Percentiles rank a stretch among this genome's conserved stretches.
Evolutionary conservation across 35 echinoderm and acorn worm species (phyloP).

Genomic region (Lytechinus variegatus): DNA sequence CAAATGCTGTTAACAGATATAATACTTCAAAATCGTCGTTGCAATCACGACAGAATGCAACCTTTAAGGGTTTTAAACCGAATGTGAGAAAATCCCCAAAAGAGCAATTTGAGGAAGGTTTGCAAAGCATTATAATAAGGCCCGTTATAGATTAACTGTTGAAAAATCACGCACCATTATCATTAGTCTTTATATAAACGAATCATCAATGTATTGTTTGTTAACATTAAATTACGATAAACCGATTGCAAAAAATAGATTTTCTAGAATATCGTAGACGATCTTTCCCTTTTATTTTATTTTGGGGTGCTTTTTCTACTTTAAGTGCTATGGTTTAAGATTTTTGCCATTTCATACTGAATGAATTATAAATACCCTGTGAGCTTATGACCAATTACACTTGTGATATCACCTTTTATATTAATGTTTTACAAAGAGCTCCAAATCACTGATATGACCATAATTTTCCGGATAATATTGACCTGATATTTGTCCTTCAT

Average conservation of each 20-base stretch:
- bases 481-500: background rate
- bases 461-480: background rate
- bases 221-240: no score
- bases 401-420: background rate
- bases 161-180: background rate
- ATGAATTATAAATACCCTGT: background rate
- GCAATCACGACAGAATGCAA: background rate
- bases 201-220: no score
- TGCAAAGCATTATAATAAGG: background rate
- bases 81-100: background rate
- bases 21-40: background rate
- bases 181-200: background rate
- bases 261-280: no score
- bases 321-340: no score
- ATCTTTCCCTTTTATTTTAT: no score
- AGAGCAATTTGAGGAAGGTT: background rate
- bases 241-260: no score
- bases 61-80: background rate
- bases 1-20: background rate
- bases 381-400: background rate
- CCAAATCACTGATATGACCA: background rate
- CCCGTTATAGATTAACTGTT: background rate
- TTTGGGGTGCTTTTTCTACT: no score
- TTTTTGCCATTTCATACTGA: no score
- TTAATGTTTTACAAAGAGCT: background rate